phyloP scores from a whole-genome alignment of 2,888 invertebrate species.

The Machimus rusticus region DNA sequence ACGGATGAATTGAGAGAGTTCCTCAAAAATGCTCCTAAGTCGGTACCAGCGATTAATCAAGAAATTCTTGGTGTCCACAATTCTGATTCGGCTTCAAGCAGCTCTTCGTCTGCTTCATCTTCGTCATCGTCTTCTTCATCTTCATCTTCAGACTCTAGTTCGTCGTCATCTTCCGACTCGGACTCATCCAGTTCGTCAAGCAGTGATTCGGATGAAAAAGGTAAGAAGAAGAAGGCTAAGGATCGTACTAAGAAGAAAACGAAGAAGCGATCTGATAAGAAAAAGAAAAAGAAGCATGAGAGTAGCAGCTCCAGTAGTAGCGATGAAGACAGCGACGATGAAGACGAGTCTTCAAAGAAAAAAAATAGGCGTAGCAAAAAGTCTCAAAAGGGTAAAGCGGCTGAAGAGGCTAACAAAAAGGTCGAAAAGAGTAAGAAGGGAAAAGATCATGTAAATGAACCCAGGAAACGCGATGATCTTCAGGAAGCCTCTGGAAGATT shows the following conservation, averaged over 20 bases:
- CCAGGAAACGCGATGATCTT: background rate
- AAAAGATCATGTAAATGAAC: background rate
- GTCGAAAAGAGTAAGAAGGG: background rate
- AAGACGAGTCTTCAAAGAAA: background rate
- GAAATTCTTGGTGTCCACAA: constrained; percentile 57
- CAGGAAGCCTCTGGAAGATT: background rate
- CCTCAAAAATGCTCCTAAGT: constrained; percentile 69
- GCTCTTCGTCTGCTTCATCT: constrained; percentile 46
- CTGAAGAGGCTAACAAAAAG: background rate
- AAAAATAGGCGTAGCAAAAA: background rate
- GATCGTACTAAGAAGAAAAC: background rate
- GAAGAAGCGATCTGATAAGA: background rate
- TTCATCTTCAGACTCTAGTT: constrained; percentile 47
- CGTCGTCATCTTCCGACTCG: constrained; percentile 49
- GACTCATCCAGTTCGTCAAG: constrained; percentile 48
- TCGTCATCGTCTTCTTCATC: constrained; percentile 46
- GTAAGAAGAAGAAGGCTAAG: constrained; percentile 48
- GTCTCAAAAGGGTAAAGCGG: background rate
- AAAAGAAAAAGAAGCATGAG: background rate
- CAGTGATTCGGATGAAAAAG: constrained; percentile 47
- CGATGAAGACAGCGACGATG: background rate
- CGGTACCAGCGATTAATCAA: constrained; percentile 58
- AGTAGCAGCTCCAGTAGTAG: background rate
- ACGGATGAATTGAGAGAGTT: constrained; percentile 93
- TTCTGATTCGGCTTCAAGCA: background rate